phyloP scores from a whole-genome alignment of 2,113 vertebrate species.

The Toxotes jaculatrix region DNA sequence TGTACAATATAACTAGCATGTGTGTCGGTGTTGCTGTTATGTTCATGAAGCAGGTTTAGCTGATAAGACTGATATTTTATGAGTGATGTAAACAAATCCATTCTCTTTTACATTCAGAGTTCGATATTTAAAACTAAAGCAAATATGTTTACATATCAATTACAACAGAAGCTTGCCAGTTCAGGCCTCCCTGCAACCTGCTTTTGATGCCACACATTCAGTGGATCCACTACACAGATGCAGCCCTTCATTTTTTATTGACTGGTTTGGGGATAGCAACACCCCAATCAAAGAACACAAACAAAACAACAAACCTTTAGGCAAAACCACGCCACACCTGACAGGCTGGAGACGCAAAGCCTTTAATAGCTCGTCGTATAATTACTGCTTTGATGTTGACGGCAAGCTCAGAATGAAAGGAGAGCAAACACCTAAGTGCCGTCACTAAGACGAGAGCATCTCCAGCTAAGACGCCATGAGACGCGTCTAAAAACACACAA shows the following conservation, averaged over 20 bases:
- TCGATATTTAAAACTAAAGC: slow-evolving; percentile 15
- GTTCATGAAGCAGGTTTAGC: too few species aligned
- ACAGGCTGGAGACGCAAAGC: slow-evolving; percentile 27
- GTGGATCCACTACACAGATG: background rate
- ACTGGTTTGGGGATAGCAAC: slow-evolving; percentile 19
- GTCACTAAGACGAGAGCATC: background rate
- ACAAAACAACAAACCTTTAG: slow-evolving; percentile 39
- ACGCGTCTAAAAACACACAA: slow-evolving; percentile 13
- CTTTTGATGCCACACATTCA: background rate
- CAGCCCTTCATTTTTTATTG: background rate
- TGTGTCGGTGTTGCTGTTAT: too few species aligned
- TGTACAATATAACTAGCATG: too few species aligned
- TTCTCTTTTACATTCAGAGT: slow-evolving; percentile 9
- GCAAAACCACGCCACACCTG: slow-evolving; percentile 32
- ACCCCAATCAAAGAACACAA: slow-evolving; percentile 23
- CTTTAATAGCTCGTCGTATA: slow-evolving; percentile 50
- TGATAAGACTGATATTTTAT: too few species aligned
- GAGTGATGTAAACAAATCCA: too few species aligned
- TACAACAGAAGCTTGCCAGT: slow-evolving; percentile 32
- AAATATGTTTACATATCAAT: slow-evolving; percentile 58
- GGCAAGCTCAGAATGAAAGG: slow-evolving; percentile 32
- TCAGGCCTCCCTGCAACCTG: slow-evolving; percentile 6
- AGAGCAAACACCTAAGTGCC: slow-evolving; percentile 6
- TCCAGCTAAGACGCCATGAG: background rate
- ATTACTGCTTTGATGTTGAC: slow-evolving; percentile 61